A percentile compares a stretch with the other conserved stretches of the same genome.
These are phyloP conservation scores for Cryptoprocta ferox DNA, from an alignment of 2,797 vertebrate genomes.

Conservation along the genomic window DNA sequence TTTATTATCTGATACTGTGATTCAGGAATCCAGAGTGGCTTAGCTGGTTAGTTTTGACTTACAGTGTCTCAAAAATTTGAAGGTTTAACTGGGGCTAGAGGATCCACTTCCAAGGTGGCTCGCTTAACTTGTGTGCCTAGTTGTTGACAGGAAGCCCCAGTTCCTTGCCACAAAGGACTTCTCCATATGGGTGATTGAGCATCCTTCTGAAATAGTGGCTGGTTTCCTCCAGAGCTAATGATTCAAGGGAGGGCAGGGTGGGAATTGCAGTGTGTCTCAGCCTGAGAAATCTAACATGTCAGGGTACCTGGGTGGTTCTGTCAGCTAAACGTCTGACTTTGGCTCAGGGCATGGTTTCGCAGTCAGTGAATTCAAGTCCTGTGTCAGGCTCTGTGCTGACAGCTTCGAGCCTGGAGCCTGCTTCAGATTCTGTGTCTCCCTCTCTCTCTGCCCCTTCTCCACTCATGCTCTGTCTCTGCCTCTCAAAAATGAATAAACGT, in stretches of 20 bases:
- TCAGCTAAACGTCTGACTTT: too few species aligned
- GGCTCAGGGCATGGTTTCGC: too few species aligned
- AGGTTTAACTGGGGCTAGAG: background rate
- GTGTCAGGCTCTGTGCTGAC: too few species aligned
- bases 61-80: background rate
- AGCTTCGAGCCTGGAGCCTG: too few species aligned
- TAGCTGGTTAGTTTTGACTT: background rate
- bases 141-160: background rate
- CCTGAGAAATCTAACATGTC: background rate
- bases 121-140: background rate
- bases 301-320: background rate
- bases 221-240: background rate
- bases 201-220: background rate
- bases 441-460: too few species aligned
- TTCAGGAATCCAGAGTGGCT: conserved; percentile 33
- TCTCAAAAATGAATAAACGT: too few species aligned
- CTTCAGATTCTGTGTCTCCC: too few species aligned
- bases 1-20: background rate
- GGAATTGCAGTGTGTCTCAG: background rate
- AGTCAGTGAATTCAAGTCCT: too few species aligned
- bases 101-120: background rate
- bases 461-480: too few species aligned
- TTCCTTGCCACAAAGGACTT: background rate
- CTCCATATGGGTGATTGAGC: background rate
- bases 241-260: background rate